Evolutionary conservation across 2,797 vertebrate genomes (phyloP).

Genomic region (Paratrypauchen microcephalus): DNA sequence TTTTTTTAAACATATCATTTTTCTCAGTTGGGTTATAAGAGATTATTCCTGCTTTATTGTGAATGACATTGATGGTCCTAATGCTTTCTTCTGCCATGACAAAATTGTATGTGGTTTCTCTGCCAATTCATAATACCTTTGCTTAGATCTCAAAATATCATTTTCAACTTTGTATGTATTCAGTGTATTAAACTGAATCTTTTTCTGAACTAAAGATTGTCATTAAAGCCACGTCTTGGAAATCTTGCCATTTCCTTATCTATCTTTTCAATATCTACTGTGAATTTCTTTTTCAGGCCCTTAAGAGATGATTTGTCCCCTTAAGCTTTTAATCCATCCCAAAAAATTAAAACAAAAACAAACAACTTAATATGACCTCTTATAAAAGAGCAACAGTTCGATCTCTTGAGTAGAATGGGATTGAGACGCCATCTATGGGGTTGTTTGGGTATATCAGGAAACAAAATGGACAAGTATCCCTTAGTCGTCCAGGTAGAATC

Average conservation of each 20-base stretch:
- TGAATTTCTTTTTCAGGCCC: too few species aligned
- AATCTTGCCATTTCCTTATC: conserved; percentile 2
- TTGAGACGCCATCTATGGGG: not conserved
- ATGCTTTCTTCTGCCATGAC: too few species aligned
- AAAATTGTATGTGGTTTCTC: too few species aligned
- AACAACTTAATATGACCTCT: conserved; percentile 10
- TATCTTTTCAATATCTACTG: too few species aligned
- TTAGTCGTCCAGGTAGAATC: too few species aligned
- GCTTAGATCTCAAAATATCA: not conserved
- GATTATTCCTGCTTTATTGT: too few species aligned
- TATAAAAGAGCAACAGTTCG: conserved; percentile 6
- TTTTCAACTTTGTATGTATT: not conserved
- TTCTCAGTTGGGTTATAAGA: too few species aligned
- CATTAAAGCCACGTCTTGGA: not conserved
- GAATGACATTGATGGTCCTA: too few species aligned
- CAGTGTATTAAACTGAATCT: conserved; percentile 1
- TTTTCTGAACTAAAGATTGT: not conserved
- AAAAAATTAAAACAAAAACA: conserved; percentile 6
- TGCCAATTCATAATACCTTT: conserved; percentile 4
- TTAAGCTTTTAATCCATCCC: conserved; percentile 17
- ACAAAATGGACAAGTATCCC: not conserved
- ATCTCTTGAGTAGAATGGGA: not conserved
- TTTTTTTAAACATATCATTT: too few species aligned
- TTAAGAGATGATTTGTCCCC: conserved; percentile 21
- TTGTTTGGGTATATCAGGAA: not conserved